Percentiles rank a stretch among this genome's conserved stretches.
Conservation (phyloP, 2,888 invertebrate species). For the Furcula furcula region DNA sequence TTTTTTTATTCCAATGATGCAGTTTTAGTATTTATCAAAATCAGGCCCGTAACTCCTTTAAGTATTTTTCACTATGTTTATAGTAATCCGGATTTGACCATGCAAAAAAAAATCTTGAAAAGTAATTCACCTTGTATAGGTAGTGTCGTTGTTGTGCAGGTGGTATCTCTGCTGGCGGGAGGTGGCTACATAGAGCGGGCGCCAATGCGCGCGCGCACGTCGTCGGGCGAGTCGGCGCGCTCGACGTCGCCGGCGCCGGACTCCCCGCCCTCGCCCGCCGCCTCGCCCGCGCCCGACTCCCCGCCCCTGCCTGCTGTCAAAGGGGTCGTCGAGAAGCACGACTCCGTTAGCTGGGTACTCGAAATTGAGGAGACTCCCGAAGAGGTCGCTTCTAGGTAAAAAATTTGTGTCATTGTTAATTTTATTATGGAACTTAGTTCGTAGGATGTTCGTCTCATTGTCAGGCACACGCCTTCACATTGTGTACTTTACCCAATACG, state of each 20-base stretch:
- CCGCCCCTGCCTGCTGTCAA: conserved; percentile 89
- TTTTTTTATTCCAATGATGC: too few relatives aligned
- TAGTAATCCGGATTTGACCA: too few relatives aligned
- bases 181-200: conserved; percentile 67
- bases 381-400: conserved; percentile 83
- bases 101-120: too few relatives aligned
- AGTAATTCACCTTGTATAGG: too few relatives aligned
- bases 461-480: too few relatives aligned
- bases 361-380: conserved; percentile 90
- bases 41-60: too few relatives aligned
- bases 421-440: too few relatives aligned
- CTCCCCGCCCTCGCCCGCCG: conserved; percentile 59
- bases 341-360: conserved; percentile 93
- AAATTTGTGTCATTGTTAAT: conserved; percentile 1
- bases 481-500: too few relatives aligned
- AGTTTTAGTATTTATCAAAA: too few relatives aligned
- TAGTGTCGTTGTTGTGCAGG: conserved; percentile 60
- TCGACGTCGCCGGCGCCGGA: conserved; percentile 66
- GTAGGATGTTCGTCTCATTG: too few relatives aligned
- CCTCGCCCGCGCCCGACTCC: conserved; percentile 58
- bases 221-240: conserved; percentile 64
- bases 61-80: too few relatives aligned
- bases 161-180: conserved; percentile 68
- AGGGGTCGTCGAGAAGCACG: conserved; percentile 91
- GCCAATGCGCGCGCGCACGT: conserved; percentile 64